phyloP scores from a whole-genome alignment of 2,888 invertebrate species.

The Periphyllus acericola region DNA sequence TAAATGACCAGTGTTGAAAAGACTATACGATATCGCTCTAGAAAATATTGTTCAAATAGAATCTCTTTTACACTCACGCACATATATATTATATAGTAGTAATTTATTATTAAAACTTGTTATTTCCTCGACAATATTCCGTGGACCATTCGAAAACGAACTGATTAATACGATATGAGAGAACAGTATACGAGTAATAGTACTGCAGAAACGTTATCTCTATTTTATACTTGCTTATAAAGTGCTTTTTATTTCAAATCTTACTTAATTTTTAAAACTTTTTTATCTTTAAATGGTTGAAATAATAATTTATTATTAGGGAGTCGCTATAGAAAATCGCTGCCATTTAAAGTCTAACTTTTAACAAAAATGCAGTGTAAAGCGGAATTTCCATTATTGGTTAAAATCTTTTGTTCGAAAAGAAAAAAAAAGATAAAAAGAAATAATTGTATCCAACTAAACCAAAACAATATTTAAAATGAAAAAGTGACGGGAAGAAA shows the following conservation, averaged over 20 bases:
- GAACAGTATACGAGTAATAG: not conserved
- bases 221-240: conserved; percentile 7
- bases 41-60: no score
- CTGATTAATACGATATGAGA: not conserved
- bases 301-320: conserved; percentile 20
- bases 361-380: conserved; percentile 29
- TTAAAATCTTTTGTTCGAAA: conserved; percentile 32
- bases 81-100: no score
- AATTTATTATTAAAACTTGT: not conserved
- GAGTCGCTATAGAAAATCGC: conserved; percentile 1
- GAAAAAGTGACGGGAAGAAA: conserved; percentile 24
- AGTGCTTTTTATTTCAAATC: conserved; percentile 25
- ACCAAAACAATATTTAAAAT: conserved; percentile 18
- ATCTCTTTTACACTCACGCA: no score
- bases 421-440: conserved; percentile 15
- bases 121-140: conserved; percentile 2
- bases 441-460: conserved; percentile 36
- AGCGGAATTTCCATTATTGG: conserved; percentile 37
- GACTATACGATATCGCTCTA: no score
- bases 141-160: not conserved
- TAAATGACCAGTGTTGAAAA: no score
- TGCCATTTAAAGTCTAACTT: conserved; percentile 28
- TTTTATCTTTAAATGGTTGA: conserved; percentile 32
- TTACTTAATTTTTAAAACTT: conserved; percentile 31
- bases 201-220: conserved; percentile 8